Evolutionary conservation across 37 sponge, comb jelly and placozoan genomes (phyloP).

Genomic region (Beroe ovata): DNA sequence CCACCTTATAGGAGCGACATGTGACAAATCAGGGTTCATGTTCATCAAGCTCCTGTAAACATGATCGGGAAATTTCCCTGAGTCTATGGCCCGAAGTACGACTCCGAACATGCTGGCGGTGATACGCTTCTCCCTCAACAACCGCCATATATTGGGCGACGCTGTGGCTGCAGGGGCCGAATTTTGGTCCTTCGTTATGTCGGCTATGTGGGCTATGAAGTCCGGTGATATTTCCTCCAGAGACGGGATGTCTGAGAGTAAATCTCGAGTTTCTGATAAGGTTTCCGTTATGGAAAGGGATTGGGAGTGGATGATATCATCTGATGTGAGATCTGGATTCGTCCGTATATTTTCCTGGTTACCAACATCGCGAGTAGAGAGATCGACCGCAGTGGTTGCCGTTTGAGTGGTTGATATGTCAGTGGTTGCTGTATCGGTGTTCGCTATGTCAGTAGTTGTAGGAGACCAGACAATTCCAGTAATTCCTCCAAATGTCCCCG

Average conservation of each 20-base stretch:
- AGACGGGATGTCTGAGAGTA: background rate
- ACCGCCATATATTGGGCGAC: background rate
- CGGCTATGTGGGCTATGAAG: background rate
- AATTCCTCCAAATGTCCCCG: slow-evolving; percentile 2
- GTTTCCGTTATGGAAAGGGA: background rate
- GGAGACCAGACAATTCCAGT: slow-evolving; percentile 48
- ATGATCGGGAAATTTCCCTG: background rate
- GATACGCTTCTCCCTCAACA: slow-evolving; percentile 20
- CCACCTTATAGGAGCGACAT: slow-evolving; percentile 37
- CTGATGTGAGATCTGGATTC: background rate
- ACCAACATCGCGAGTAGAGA: background rate
- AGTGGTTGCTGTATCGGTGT: background rate
- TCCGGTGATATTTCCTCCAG: slow-evolving; percentile 14
- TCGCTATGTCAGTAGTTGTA: too few relatives aligned
- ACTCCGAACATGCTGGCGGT: slow-evolving; percentile 46
- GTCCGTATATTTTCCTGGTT: too few relatives aligned
- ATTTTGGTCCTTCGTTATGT: background rate
- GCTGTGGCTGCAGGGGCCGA: background rate
- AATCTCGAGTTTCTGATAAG: background rate
- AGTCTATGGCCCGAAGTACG: slow-evolving; percentile 38
- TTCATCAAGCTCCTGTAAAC: slow-evolving; percentile 16
- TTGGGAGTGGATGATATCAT: background rate
- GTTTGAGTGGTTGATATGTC: background rate
- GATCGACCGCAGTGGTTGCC: background rate
- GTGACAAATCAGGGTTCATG: slow-evolving; percentile 20